phyloP scores from a whole-genome alignment of 2,113 vertebrate species.

The Siniperca knerii region DNA sequence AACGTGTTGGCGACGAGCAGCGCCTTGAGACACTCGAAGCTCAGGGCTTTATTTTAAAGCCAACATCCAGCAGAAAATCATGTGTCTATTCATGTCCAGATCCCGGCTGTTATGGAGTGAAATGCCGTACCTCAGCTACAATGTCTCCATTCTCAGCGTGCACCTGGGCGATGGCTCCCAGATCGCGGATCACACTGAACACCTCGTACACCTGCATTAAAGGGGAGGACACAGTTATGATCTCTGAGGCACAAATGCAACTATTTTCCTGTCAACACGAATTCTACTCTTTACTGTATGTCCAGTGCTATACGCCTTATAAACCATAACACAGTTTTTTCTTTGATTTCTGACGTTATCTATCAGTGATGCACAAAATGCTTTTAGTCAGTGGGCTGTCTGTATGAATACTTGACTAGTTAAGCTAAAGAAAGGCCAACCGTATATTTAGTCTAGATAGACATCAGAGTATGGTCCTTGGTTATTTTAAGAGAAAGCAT shows the following conservation, averaged over 20 bases:
- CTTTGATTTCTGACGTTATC: not conserved
- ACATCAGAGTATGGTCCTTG: not conserved
- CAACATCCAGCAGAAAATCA: not conserved
- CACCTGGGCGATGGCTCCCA: conserved; percentile 96
- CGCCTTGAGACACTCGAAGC: not conserved
- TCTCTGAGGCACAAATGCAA: not conserved
- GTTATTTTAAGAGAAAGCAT: not conserved
- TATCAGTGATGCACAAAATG: not conserved
- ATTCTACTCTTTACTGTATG: not conserved
- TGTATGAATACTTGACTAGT: not conserved
- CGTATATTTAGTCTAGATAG: not conserved
- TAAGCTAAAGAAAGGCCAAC: not conserved
- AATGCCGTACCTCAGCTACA: conserved; percentile 90
- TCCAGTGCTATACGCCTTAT: not conserved
- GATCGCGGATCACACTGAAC: conserved; percentile 95
- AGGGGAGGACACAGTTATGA: not conserved
- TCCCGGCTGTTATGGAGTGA: not conserved
- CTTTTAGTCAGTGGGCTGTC: not conserved
- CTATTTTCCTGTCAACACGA: not conserved
- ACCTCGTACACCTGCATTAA: conserved; percentile 94
- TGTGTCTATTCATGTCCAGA: not conserved
- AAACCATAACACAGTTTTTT: not conserved
- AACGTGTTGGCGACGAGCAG: not conserved
- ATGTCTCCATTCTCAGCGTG: conserved; percentile 98
- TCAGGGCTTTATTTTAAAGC: not conserved